phyloP scores from a whole-genome alignment of 2,113 vertebrate genomes.

The Cavia porcellus region DNA sequence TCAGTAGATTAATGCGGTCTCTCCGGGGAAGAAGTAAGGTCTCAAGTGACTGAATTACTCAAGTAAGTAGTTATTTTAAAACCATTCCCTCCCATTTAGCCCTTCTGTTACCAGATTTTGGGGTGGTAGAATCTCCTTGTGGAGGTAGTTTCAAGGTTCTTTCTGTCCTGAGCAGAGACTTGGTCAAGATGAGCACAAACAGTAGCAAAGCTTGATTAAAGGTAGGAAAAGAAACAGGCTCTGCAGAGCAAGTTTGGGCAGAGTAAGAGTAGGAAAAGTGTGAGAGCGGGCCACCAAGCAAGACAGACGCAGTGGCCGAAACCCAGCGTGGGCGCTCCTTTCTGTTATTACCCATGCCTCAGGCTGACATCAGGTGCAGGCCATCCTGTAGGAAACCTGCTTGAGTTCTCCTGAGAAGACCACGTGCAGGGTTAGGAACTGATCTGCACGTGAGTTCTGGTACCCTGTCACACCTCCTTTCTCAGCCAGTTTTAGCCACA shows the following conservation, averaged over 20 bases:
- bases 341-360: background rate
- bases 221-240: background rate
- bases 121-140: background rate
- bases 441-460: background rate
- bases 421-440: background rate
- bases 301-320: background rate
- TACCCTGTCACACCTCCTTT: background rate
- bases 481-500: background rate
- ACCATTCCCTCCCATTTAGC: too few relatives aligned
- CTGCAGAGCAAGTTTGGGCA: background rate
- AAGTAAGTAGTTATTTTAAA: background rate
- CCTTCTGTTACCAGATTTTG: background rate
- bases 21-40: too few relatives aligned
- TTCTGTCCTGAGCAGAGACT: background rate
- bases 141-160: background rate
- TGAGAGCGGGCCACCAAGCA: background rate
- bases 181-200: background rate
- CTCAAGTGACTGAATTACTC: background rate
- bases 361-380: background rate
- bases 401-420: background rate
- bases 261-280: background rate
- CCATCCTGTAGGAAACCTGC: background rate
- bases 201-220: background rate
- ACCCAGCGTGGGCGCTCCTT: background rate
- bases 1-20: background rate